Evolutionary conservation across 2,797 vertebrate species (phyloP).

Genomic region (Hydrophis major): DNA sequence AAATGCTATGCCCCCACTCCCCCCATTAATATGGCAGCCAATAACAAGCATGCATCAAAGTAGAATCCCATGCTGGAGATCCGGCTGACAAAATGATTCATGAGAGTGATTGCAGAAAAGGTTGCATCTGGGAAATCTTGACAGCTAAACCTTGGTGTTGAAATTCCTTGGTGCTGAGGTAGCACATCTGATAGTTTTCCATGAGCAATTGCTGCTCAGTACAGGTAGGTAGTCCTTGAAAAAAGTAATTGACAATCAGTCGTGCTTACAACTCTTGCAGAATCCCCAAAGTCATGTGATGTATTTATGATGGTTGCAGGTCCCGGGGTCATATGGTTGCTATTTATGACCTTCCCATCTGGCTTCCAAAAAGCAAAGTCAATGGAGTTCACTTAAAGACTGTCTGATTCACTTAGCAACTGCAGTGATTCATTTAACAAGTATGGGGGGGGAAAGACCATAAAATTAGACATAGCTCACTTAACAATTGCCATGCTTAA

Average conservation of each 20-base stretch:
- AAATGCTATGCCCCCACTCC: too few relatives aligned
- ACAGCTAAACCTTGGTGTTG: not conserved
- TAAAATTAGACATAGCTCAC: not conserved
- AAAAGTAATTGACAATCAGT: not conserved
- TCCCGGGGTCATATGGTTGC: not conserved
- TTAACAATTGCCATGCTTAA: not conserved
- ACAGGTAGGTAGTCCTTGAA: not conserved
- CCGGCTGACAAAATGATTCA: not conserved
- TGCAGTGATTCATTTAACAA: not conserved
- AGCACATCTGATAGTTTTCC: not conserved
- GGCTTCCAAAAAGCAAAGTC: not conserved
- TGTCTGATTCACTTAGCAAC: not conserved
- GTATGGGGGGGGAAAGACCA: not conserved
- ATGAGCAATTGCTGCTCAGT: not conserved
- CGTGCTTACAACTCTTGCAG: not conserved
- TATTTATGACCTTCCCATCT: not conserved
- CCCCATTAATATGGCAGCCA: too few relatives aligned
- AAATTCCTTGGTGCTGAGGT: not conserved
- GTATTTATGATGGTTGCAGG: not conserved
- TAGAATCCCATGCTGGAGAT: too few relatives aligned
- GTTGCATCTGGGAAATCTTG: not conserved
- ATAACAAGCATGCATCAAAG: too few relatives aligned
- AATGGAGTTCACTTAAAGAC: not conserved
- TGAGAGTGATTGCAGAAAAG: not conserved
- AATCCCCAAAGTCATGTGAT: not conserved